These are phyloP conservation scores for Callionymus lyra DNA, from an alignment of 2,113 vertebrate genomes.

Conservation along the genomic window DNA sequence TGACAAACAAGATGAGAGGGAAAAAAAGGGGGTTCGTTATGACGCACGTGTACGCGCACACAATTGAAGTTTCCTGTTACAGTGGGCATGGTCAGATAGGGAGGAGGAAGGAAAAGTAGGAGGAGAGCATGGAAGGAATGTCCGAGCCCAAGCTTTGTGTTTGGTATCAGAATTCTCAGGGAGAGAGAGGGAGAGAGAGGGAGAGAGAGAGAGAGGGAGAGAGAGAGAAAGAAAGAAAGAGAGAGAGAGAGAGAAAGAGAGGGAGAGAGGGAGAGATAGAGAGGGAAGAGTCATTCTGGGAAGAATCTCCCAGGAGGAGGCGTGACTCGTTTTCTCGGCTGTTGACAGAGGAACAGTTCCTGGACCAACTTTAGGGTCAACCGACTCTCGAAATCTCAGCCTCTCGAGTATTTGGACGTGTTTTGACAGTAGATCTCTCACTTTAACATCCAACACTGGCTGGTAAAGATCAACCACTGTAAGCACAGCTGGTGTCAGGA, in stretches of 20 bases:
- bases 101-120: constrained; percentile 28
- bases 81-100: constrained; percentile 8
- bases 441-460: no score
- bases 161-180: constrained; percentile 1
- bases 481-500: constrained; percentile 1
- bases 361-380: not conserved
- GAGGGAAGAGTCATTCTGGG: constrained; percentile 21
- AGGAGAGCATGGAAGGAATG: constrained; percentile 43
- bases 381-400: not conserved
- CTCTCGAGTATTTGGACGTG: not conserved
- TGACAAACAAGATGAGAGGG: not conserved
- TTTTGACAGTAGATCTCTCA: no score
- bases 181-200: constrained; percentile 4
- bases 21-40: not conserved
- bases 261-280: not conserved
- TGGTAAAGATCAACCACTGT: no score
- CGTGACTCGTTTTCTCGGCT: constrained; percentile 16
- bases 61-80: constrained; percentile 27
- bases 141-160: constrained; percentile 22
- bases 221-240: no score
- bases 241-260: no score
- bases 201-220: no score
- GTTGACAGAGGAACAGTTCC: constrained; percentile 10
- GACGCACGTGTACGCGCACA: not conserved
- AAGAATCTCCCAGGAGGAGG: constrained; percentile 29